A percentile compares a stretch with the other conserved stretches of the same genome.
Evolutionary conservation across 2,797 vertebrate genomes (phyloP).

Genomic region (Bufotes viridis): DNA sequence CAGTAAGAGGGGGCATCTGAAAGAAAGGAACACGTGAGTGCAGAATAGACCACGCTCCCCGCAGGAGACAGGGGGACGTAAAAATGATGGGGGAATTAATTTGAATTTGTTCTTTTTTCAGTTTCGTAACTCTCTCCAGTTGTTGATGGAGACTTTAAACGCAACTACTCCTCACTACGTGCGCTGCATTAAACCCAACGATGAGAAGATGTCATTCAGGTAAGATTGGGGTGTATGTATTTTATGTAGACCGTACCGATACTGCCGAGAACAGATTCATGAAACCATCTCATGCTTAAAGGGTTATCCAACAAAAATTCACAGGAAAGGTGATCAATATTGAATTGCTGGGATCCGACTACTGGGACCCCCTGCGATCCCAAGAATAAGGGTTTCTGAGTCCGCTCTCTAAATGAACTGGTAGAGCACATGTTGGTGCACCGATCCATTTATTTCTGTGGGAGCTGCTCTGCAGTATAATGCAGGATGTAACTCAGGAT

Average conservation of each 20-base stretch:
- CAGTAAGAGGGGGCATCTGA: neutral
- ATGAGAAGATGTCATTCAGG: constrained; percentile 88
- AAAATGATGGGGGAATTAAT: neutral
- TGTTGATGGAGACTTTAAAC: constrained; percentile 95
- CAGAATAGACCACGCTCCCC: neutral
- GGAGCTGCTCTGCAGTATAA: no score
- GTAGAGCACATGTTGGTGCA: no score
- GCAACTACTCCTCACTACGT: constrained; percentile 95
- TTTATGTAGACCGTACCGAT: neutral
- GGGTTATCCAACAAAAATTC: no score
- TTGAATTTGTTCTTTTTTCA: constrained; percentile 65
- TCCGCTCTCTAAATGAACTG: no score
- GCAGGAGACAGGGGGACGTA: neutral
- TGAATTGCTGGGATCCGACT: no score
- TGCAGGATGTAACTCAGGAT: no score
- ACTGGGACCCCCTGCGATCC: no score
- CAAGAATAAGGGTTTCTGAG: no score
- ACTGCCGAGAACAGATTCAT: neutral
- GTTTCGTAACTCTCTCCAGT: constrained; percentile 91
- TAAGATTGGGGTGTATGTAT: constrained; percentile 72
- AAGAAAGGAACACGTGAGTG: neutral
- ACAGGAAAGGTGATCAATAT: no score
- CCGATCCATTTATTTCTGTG: no score
- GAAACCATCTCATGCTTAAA: no score
- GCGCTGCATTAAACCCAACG: constrained; percentile 97